Conservation (phyloP, 2,113 vertebrate genomes). For the Polypterus bichir region DNA sequence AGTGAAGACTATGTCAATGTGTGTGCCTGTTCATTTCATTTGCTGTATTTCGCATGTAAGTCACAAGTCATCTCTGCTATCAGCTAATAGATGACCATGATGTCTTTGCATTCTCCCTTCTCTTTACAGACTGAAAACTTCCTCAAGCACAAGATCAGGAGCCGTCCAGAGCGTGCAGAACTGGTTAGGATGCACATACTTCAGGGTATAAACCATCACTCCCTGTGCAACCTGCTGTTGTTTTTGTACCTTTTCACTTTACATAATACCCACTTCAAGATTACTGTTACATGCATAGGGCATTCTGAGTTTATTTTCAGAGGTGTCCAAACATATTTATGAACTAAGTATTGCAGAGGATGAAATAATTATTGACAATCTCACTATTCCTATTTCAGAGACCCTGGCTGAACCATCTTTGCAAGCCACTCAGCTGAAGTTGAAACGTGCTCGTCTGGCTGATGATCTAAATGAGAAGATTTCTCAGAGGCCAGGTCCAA, state of each 20-base stretch:
- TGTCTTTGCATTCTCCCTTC: conserved; percentile 6
- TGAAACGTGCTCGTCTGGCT: conserved; percentile 86
- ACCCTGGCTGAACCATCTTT: conserved; percentile 88
- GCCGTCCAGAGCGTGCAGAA: conserved; percentile 85
- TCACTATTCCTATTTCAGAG: conserved; percentile 47
- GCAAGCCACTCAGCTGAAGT: conserved; percentile 89
- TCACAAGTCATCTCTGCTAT: too few relatives aligned
- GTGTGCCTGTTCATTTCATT: too few relatives aligned
- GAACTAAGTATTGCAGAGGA: too few relatives aligned
- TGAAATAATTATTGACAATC: neutral
- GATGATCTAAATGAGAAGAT: conserved; percentile 97
- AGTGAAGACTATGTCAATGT: too few relatives aligned
- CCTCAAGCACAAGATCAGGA: conserved; percentile 96
- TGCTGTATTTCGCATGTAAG: too few relatives aligned
- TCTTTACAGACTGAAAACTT: conserved; percentile 84
- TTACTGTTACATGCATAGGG: too few relatives aligned
- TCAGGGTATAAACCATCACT: conserved; percentile 59
- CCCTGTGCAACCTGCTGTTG: too few relatives aligned
- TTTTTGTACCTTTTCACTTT: too few relatives aligned
- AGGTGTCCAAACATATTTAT: too few relatives aligned
- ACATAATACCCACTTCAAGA: too few relatives aligned
- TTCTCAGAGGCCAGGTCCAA: conserved; percentile 84
- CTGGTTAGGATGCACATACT: conserved; percentile 97
- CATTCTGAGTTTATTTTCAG: too few relatives aligned
- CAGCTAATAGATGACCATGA: too few relatives aligned